A percentile compares a stretch with the other conserved stretches of the same genome.
Evolutionary conservation across 2,113 vertebrate genomes (phyloP).

Genomic region (Dascyllus trimaculatus): DNA sequence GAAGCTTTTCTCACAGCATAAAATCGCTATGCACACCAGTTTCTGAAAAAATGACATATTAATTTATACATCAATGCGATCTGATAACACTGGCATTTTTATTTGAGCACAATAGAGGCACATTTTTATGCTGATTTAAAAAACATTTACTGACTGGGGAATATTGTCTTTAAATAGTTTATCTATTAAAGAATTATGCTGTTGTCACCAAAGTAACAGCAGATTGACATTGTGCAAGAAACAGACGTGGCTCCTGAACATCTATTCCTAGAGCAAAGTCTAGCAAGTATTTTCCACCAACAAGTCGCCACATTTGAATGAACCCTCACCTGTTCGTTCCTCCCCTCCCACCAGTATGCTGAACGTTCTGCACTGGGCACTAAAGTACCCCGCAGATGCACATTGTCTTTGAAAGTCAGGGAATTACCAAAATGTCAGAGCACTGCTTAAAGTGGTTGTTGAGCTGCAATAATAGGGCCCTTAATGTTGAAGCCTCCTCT

Average conservation of each 20-base stretch:
- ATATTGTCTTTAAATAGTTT: no score
- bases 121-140: no score
- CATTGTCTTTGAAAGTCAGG: neutral
- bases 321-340: neutral
- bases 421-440: neutral
- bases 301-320: neutral
- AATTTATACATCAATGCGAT: neutral
- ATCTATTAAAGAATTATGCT: no score
- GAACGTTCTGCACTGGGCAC: neutral
- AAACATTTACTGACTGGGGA: no score
- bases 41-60: no score
- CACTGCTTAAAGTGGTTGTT: neutral
- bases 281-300: neutral
- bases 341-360: no score
- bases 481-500: neutral
- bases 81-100: no score
- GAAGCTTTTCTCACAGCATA: neutral
- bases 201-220: neutral
- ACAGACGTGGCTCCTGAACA: neutral
- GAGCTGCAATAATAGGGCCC: neutral
- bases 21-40: no score
- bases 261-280: neutral
- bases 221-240: neutral
- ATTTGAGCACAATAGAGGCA: no score
- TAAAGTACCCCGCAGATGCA: neutral